Base-by-base conservation (phyloP, 2,888 invertebrate species). In the Scelioninae gen. 1 region DNA sequence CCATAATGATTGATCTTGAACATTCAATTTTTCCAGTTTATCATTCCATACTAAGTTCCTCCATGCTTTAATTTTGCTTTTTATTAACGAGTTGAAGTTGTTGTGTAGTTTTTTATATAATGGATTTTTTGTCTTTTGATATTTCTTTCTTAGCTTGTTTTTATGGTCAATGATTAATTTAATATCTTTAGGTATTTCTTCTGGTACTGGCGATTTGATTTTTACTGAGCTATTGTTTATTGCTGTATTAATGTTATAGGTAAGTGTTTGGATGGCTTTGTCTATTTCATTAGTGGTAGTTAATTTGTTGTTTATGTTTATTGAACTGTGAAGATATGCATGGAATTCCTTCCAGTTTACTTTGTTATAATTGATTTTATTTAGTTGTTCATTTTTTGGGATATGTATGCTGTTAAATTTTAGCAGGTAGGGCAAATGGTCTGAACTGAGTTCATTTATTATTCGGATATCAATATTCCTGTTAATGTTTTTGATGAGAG, bases 41-140 rank as follows among this genome's bases (percentile, higher is more conserved):
- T 56, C 3, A 1, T 11, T 58, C 56, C 58, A 69, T 10, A 10
- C 16, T 1, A 5, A 1, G 9, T 69, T 69, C 32, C 55, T 16
- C 69, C 69, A 69, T 2, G 10, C n/a, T 11, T 13, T 16, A 9
- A 69, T 69, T 45, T 56, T 13, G 23, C 0, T 56, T 40, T 68
- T 68, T 0, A 53, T 15, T 45, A 10, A 4, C 9, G 45, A 1
- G n/a, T 5, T 7, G 9, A 15, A 45, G 11, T 38, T 38, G 5
- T 38, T 38, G 13, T 45, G 23, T 4, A 13, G 10, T 45, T 13
- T 45, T 10, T 45, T 7, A 1, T 6, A 45, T 45, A n/a, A n/a
- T 5, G 8, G 38, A 5, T 38, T 38, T 38, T 10, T 38, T 3
- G 38, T 45, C 9, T 9, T 45, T 45, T n/a, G 6, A 11, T 13